Evolutionary conservation across 2,888 invertebrate species (phyloP).

Genomic region (Amblyteles armatorius): DNA sequence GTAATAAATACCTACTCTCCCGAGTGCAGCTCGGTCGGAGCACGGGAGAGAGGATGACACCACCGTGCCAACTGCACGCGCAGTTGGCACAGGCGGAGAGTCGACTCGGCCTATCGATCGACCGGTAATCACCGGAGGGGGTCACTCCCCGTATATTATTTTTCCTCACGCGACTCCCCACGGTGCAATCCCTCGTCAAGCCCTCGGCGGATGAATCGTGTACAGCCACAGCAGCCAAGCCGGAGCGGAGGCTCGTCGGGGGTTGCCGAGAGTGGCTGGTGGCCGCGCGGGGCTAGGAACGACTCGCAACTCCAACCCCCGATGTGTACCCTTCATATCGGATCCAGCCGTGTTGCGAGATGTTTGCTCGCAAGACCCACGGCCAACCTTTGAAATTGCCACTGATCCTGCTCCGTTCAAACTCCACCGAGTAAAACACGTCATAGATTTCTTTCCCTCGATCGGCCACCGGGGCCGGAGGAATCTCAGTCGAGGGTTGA

Average conservation of each 20-base stretch:
- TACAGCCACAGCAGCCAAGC: conserved; percentile 20
- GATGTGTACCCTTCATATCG: conserved; percentile 41
- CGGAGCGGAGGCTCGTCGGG: conserved; percentile 29
- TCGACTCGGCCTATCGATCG: conserved; percentile 40
- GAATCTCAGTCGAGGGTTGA: conserved; percentile 13
- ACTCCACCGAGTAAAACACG: conserved; percentile 1
- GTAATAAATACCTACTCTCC: conserved; percentile 18
- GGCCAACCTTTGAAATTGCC: not conserved
- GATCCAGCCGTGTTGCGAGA: not conserved
- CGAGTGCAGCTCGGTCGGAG: not conserved
- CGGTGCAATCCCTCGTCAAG: conserved; percentile 53
- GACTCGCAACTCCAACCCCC: conserved; percentile 9
- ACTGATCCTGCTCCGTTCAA: conserved; percentile 5
- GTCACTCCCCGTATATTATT: conserved; percentile 48
- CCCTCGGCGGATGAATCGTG: conserved; percentile 38
- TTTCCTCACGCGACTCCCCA: conserved; percentile 52
- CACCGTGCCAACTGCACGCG: conserved; percentile 3
- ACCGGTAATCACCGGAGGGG: conserved; percentile 50
- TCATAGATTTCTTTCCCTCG: conserved; percentile 3
- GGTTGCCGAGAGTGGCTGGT: conserved; percentile 36
- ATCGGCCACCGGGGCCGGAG: not conserved
- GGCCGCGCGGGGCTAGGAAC: conserved; percentile 34
- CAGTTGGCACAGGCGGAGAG: conserved; percentile 8
- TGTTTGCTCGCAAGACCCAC: not conserved
- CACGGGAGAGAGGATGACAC: conserved; percentile 18